Evolutionary conservation across 2,113 vertebrate genomes (phyloP), one percentile per base, ranked within the genome.

Genomic region (Microcebus tavaratra): DNA sequence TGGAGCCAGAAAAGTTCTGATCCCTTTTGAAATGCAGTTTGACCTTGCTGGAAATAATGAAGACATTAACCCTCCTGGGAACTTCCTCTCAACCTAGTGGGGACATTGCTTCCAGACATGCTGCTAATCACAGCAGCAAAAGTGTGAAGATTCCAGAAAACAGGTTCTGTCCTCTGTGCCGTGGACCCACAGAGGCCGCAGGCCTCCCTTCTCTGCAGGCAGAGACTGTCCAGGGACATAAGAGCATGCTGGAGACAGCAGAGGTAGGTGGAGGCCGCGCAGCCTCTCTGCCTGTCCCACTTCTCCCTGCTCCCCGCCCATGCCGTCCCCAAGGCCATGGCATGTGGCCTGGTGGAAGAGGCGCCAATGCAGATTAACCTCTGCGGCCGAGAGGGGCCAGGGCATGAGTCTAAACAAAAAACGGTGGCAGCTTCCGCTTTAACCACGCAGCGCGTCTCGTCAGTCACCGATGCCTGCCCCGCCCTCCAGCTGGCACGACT

Each of bases 401-500:
- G 72, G 80, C 70, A 39, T 59, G 89, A 85, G 82, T 78, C 97
- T 94, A 75, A 93, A 96, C 96, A 95, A 91, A 98, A 97, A 75
- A 92, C 93, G 97, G 92, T 36, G 63, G 97, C 96, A 88, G 97
- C 79, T 95, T 90, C 68, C 2, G 31, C 95, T 97, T 97, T 88
- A 96, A 94, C 21, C 36, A 31, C 88, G 84, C 75, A 80, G 95
- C 81, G 53, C 94, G 90, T 93, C 97, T 96, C 75, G 88, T 88
- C 97, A 93, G 89, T 94, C 92, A 94, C 88, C 87, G 91, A 88
- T 72, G 90, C 48, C 42, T n/a, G 67, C 25, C 93, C 85, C 75
- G 17, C 25, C 29, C 8, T 98, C 98, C 98, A 98, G 98, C 98
- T 98, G 98, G 98, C 98, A 97, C 61, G 0, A 11, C 42, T 91